A percentile compares a stretch with the other conserved stretches of the same genome.
Conservation (phyloP, 2,797 vertebrate species). For the Gambusia yucatana region DNA sequence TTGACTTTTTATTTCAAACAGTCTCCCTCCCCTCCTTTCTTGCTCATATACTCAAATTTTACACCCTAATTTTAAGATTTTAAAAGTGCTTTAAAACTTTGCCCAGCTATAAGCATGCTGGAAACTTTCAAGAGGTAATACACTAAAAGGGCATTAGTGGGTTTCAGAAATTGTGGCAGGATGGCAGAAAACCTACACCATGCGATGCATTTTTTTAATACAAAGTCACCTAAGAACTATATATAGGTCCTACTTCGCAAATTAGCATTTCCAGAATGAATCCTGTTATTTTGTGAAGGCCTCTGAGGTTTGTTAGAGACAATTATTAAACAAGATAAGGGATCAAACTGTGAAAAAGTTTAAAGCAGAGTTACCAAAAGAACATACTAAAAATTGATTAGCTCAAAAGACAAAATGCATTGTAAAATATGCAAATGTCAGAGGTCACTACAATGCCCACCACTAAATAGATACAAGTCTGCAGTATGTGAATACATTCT, state of each 20-base stretch:
- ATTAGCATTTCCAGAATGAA: neutral
- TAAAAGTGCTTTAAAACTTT: constrained; percentile 40
- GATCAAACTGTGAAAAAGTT: neutral
- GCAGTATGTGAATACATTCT: no score
- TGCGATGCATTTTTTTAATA: neutral
- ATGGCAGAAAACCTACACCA: neutral
- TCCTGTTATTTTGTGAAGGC: neutral
- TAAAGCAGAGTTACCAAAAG: neutral
- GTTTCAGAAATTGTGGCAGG: neutral
- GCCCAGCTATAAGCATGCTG: constrained; percentile 26
- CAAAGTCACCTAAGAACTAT: neutral
- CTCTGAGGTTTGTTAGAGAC: neutral
- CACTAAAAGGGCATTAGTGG: neutral
- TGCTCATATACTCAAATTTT: constrained; percentile 37
- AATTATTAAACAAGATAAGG: neutral
- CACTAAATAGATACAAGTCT: no score
- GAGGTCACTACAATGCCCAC: no score
- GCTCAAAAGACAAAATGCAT: neutral
- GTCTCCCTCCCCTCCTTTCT: constrained; percentile 29
- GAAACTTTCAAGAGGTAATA: constrained; percentile 17
- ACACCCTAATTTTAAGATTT: constrained; percentile 34
- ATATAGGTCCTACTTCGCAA: neutral
- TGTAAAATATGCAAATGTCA: no score
- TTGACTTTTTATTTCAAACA: constrained; percentile 55
- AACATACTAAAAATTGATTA: neutral